Conservation (phyloP, 2,113 vertebrate genomes). For the Spilogale gracilis region DNA sequence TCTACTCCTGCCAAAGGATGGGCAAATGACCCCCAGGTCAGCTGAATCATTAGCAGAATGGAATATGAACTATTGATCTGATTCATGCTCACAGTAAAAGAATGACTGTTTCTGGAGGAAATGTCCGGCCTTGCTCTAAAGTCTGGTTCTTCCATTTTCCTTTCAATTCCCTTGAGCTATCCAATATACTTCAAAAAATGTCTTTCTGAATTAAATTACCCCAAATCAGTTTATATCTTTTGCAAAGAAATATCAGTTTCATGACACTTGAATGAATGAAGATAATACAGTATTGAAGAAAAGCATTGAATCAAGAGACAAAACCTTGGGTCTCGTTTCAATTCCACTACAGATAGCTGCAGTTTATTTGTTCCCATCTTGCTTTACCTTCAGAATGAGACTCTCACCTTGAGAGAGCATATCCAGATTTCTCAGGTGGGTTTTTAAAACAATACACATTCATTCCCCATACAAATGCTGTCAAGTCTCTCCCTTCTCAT, state of each 20-base stretch:
- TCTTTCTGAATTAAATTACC: constrained; percentile 19
- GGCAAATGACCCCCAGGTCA: background rate
- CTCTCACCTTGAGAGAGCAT: background rate
- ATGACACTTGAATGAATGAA: background rate
- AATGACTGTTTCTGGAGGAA: background rate
- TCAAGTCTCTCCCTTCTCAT: background rate
- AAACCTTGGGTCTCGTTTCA: background rate
- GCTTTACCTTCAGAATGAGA: background rate
- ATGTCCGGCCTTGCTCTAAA: background rate
- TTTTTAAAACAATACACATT: background rate
- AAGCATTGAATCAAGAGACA: background rate
- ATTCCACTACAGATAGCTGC: background rate
- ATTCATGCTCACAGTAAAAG: background rate
- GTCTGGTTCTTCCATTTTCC: background rate
- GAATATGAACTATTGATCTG: background rate
- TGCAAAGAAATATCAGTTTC: background rate
- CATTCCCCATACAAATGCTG: background rate
- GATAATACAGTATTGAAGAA: background rate
- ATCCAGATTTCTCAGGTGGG: background rate
- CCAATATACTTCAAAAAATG: background rate
- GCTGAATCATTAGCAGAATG: background rate
- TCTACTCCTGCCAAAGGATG: background rate
- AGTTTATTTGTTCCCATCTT: background rate
- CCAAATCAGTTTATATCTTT: background rate
- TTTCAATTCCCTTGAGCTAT: background rate